Base-by-base conservation (phyloP, 2,797 vertebrate genomes). In the Perodicticus potto region DNA sequence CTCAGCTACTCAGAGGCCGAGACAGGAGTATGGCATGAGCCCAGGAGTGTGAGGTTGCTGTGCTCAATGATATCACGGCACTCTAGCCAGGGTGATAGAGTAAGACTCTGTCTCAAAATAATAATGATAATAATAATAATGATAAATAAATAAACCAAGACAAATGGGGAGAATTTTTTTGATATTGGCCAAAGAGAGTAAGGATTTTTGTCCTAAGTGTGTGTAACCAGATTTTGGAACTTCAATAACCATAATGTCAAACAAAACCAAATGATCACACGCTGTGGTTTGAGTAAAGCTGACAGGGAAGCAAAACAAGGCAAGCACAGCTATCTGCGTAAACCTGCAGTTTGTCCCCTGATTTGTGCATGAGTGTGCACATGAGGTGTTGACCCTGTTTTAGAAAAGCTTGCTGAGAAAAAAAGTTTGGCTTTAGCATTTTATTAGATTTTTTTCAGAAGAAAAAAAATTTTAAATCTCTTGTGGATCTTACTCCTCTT, bases 391-490 rank as follows among this genome's bases (percentile, higher is more conserved):
- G 74, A 95, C 34, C 89, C 25, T 95, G 40, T 55, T 93, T 93
- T 84, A 95, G 94, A 85, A 97, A 96, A 91, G 32, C n/a, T 63
- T 69, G 40, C 55, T 83, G 67, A 90, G 70, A 73, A 81, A 93
- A 93, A 95, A 67, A 77, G 85, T 80, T 29, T 93, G 82, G 70
- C 76, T 95, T 97, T 93, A 80, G 34, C 55, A 95, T 91, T 95
- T 96, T 96, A 91, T 96, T 95, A 93, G 59, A 34, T 88, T 83
- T 77, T 94, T 96, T 94, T 63, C 74, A 67, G 74, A 93, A 70
- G 45, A 88, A 78, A 92, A 92, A 77, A 77, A 95, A 90, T 43
- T 92, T 43, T 53, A 92, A 94, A 94, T 14, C 59, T 88, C 82
- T 90, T 95, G 63, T 63, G 94, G 92, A 93, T 88, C 14, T 92